These are phyloP conservation scores for Calliopsis andreniformis DNA, from an alignment of 1,140 invertebrate species.

Conservation along the genomic window DNA sequence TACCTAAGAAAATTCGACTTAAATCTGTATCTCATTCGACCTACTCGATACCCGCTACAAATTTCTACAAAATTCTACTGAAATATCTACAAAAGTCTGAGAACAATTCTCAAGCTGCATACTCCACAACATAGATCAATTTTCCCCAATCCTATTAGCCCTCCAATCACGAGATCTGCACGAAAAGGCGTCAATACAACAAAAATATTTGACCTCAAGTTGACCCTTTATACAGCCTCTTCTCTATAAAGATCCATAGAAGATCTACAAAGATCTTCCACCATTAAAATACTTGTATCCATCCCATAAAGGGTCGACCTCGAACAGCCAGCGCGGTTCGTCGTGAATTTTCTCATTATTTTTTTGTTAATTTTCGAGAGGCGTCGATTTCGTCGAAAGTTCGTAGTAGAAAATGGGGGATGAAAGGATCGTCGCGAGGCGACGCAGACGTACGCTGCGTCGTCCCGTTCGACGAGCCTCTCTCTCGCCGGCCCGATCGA, in stretches of 20 bases:
- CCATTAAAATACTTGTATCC: no score
- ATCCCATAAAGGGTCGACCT: background rate
- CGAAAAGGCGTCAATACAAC: background rate
- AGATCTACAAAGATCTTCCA: no score
- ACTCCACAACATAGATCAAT: background rate
- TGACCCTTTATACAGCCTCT: no score
- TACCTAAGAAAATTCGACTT: no score
- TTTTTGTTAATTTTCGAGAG: background rate
- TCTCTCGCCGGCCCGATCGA: background rate
- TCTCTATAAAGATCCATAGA: no score
- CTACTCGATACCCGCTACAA: no score
- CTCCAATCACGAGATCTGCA: background rate
- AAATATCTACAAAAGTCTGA: no score
- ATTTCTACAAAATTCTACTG: no score
- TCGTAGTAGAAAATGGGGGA: no score
- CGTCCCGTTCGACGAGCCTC: constrained; percentile 24
- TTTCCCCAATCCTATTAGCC: background rate
- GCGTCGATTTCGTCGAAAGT: constrained; percentile 21
- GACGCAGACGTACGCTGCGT: constrained; percentile 77
- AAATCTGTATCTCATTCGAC: no score
- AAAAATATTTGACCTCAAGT: background rate
- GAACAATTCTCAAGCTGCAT: background rate
- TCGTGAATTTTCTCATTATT: background rate
- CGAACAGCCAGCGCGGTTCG: constrained; percentile 19
- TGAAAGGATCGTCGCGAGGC: constrained; percentile 25